Evolutionary conservation across 2,888 invertebrate species (phyloP).

Genomic region (Tholera decimalis): DNA sequence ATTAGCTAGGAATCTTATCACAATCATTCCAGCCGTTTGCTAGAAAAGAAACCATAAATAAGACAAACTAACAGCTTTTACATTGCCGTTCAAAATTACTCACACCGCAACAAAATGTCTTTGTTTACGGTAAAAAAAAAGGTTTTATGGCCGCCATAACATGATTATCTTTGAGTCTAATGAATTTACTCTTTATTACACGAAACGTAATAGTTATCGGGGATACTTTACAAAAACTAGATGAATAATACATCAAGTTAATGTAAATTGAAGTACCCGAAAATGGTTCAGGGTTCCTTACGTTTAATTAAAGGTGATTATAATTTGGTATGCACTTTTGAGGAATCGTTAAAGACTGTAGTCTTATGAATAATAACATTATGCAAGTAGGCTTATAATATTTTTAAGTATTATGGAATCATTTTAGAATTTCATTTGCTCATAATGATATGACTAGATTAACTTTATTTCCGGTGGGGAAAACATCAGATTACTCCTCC

Average conservation of each 20-base stretch:
- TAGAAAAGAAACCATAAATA: conserved; percentile 40
- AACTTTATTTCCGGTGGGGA: no score
- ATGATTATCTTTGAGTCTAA: conserved; percentile 52
- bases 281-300: conserved; percentile 52
- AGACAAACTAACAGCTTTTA: conserved; percentile 28
- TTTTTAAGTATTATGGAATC: no score
- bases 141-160: conserved; percentile 39
- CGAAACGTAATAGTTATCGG: conserved; percentile 35
- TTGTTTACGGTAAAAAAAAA: conserved; percentile 47
- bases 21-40: conserved; percentile 27
- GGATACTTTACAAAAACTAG: conserved; percentile 51
- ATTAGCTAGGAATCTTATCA: conserved; percentile 30
- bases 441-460: no score
- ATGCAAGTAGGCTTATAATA: conserved; percentile 28
- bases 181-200: conserved; percentile 60
- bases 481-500: no score
- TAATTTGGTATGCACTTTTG: conserved; percentile 46
- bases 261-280: conserved; percentile 43
- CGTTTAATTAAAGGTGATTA: conserved; percentile 56
- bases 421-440: no score
- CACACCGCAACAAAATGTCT: conserved; percentile 43
- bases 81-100: conserved; percentile 20
- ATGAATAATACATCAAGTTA: conserved; percentile 52
- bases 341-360: conserved; percentile 46
- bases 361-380: conserved; percentile 50